Conservation (phyloP, 2,888 invertebrate genomes). For the Aporophyla nigra region DNA sequence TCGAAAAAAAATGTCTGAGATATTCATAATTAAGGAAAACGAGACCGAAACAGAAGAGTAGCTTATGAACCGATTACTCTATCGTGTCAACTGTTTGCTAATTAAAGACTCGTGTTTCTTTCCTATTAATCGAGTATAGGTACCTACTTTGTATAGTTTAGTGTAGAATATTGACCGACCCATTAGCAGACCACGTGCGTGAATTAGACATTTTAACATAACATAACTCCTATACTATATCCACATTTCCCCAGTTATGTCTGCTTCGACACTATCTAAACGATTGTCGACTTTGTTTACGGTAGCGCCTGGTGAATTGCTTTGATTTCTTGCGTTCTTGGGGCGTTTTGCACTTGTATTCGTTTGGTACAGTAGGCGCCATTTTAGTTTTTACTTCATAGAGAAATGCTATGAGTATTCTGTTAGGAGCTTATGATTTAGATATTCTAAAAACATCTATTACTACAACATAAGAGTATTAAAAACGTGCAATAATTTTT, state of each 20-base stretch:
- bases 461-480: background rate
- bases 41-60: background rate
- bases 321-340: background rate
- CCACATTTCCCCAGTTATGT: background rate
- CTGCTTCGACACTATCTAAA: background rate
- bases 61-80: background rate
- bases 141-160: background rate
- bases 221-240: too few relatives aligned
- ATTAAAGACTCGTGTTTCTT: conserved; percentile 13
- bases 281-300: background rate
- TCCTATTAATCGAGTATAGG: background rate
- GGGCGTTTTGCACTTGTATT: background rate
- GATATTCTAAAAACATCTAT: background rate
- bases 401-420: conserved; percentile 9
- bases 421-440: conserved; percentile 5
- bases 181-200: background rate
- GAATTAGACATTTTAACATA: background rate
- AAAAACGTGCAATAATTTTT: background rate
- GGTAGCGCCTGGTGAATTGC: background rate
- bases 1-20: background rate
- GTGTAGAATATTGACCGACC: background rate
- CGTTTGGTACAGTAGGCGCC: background rate
- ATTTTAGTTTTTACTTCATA: background rate
- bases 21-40: background rate
- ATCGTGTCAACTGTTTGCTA: background rate